Evolutionary conservation across 1,140 invertebrate genomes (phyloP).

Genomic region (Atopsyche davidsoni): DNA sequence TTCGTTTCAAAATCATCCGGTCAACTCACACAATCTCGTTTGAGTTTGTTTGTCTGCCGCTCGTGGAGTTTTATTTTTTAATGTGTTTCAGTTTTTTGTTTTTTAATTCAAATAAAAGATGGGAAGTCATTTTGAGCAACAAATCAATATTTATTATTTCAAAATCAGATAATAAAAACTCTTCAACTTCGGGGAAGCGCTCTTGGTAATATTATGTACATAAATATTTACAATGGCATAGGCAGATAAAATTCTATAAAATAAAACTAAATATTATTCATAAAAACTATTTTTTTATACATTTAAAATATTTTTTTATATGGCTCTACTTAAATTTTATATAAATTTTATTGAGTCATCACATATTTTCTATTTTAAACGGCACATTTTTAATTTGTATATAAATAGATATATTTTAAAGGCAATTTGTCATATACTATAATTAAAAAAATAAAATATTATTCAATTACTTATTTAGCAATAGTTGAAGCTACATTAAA

Average conservation of each 20-base stretch:
- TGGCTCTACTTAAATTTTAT: neutral
- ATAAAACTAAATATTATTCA: neutral
- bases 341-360: neutral
- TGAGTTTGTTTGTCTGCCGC: neutral
- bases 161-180: no score
- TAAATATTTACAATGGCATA: neutral
- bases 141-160: neutral
- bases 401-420: no score
- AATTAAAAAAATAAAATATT: neutral
- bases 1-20: no score
- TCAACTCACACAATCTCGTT: no score
- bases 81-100: neutral
- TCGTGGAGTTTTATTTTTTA: neutral
- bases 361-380: neutral
- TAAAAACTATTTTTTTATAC: neutral
- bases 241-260: neutral
- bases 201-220: neutral
- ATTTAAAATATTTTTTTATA: neutral
- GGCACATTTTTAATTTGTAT: no score
- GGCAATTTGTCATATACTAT: no score
- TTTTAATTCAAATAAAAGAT: neutral
- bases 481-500: no score
- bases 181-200: neutral
- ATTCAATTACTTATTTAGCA: neutral
- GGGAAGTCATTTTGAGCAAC: neutral